Base-by-base conservation (phyloP, 2,797 vertebrate species). In the Anisognathus igniventris region DNA sequence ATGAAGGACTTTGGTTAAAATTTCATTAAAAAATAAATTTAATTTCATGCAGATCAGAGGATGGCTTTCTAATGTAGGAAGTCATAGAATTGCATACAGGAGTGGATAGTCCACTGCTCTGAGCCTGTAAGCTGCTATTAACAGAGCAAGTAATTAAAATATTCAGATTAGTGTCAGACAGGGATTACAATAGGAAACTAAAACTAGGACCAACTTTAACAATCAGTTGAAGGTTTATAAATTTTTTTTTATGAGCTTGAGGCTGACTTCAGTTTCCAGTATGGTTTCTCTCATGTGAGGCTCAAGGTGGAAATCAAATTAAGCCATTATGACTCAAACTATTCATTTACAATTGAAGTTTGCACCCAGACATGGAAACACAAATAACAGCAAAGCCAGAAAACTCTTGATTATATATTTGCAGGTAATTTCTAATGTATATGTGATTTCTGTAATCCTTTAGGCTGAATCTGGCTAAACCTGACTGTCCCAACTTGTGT, bases 81-180 rank as follows among this genome's bases (percentile, higher is more conserved):
- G 44, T 22, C 57, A 57, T 18, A 76, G 23, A 48, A 39, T 23
- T 76, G 57, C 45, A n/a, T 91, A 35, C 19, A 45, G 48, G 64
- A 94, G 27, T 57, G 22, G 56, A 51, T 39, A 87, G 86, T 85
- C 71, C 75, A 71, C 67, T 93, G 60, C 84, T 73, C 64, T 92
- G 71, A 93, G 74, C 65, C 74, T 75, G 50, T 68, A 94, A 88
- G 20, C 58, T 78, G 42, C 60, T 86, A 72, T 77, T 94, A 95
- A 61, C 58, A 72, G 57, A 86, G 23, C 30, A 88, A 86, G 70
- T 83, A 90, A 88, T 78, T 92, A 94, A 81, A 94, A 88, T 90
- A 92, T 86, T 94, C 84, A 93, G 66, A 88, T 93, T 68, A 86
- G 16, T 72, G 76, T 62, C 62, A 90, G 58, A 54, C 45, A 75